Conservation (phyloP, 2,797 vertebrate species). For the Enteromius trimaculatus region DNA sequence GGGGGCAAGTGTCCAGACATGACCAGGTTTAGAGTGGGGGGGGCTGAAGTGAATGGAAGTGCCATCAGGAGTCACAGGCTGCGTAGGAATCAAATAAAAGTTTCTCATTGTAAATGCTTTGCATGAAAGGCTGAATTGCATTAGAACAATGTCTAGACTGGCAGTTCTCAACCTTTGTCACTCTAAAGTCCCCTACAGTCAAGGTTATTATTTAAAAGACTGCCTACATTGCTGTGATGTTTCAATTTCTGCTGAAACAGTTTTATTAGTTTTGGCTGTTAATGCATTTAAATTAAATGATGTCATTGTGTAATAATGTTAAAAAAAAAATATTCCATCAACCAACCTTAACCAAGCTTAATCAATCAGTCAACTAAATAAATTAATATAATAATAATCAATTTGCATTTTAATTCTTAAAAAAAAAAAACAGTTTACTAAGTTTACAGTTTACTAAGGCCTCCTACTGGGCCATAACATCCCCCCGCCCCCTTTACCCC, state of each 20-base stretch:
- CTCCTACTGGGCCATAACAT: neutral
- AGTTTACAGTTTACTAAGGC: neutral
- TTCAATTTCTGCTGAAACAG: neutral
- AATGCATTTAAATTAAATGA: neutral
- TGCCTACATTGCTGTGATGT: neutral
- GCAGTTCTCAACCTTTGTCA: slow-evolving; percentile 3
- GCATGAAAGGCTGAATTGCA: slow-evolving; percentile 26
- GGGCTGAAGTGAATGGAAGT: neutral
- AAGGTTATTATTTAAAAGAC: neutral
- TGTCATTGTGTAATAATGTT: neutral
- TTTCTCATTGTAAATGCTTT: neutral
- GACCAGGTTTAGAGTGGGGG: slow-evolving; percentile 15
- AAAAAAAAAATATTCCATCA: no score
- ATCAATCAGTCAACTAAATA: neutral
- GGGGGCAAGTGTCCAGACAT: slow-evolving; percentile 22
- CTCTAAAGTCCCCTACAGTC: neutral
- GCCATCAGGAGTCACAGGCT: slow-evolving; percentile 15
- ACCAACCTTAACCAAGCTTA: no score
- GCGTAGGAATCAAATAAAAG: neutral
- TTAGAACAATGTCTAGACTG: slow-evolving; percentile 12
- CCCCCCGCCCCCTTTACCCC: neutral
- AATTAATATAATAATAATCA: neutral
- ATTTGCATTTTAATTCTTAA: neutral
- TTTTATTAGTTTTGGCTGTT: neutral
- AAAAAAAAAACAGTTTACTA: neutral